Conservation (phyloP, 2,888 invertebrate genomes). For the Pammene fasciana region DNA sequence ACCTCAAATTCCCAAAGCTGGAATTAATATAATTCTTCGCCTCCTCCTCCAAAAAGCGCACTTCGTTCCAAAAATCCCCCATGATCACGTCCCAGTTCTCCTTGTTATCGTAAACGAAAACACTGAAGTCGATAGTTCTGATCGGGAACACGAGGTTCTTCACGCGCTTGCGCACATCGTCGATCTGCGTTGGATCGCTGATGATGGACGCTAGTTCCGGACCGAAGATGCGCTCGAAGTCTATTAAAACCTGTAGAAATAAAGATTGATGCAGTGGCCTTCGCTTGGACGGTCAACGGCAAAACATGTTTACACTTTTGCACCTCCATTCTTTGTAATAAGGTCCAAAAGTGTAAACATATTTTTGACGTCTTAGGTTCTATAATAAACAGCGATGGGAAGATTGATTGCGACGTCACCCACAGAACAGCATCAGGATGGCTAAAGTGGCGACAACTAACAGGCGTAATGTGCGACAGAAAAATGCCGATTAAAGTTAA, state of each 20-base stretch:
- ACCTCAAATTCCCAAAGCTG: slow-evolving; percentile 91
- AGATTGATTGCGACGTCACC: too few relatives aligned
- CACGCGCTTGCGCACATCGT: slow-evolving; percentile 91
- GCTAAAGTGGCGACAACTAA: too few relatives aligned
- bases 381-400: too few relatives aligned
- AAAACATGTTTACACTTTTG: too few relatives aligned
- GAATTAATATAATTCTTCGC: slow-evolving; percentile 93
- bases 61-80: slow-evolving; percentile 89
- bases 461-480: too few relatives aligned
- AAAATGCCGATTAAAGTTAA: too few relatives aligned
- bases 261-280: too few relatives aligned
- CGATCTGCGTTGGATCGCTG: slow-evolving; percentile 93
- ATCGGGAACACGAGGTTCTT: slow-evolving; percentile 90
- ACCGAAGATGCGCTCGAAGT: slow-evolving; percentile 95
- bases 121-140: slow-evolving; percentile 90
- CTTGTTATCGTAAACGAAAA: slow-evolving; percentile 89
- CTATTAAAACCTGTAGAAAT: slow-evolving; percentile 86
- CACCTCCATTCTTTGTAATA: too few relatives aligned
- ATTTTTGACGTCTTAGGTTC: too few relatives aligned
- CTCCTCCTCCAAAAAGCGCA: slow-evolving; percentile 89
- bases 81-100: slow-evolving; percentile 95
- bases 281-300: too few relatives aligned
- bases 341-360: too few relatives aligned
- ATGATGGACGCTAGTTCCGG: slow-evolving; percentile 93
- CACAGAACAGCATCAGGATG: too few relatives aligned